phyloP scores from a whole-genome alignment of 2,888 invertebrate genomes.

The Schrankia costaestrigalis region DNA sequence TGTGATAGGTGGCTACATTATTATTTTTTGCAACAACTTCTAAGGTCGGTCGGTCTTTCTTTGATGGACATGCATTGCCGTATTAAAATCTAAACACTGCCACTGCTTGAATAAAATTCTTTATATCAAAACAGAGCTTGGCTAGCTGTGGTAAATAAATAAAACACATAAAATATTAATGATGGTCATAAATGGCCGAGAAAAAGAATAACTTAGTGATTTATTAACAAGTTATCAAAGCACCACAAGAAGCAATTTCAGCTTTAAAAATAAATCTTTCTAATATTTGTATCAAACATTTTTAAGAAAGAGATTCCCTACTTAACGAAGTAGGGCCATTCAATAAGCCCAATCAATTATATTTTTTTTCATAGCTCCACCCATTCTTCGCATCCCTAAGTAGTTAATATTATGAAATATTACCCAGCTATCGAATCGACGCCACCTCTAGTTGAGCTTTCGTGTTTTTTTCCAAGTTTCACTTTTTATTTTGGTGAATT shows the following conservation, averaged over 20 bases:
- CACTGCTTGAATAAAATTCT: no score
- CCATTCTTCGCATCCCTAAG: slow-evolving; percentile 69
- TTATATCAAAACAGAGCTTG: neutral
- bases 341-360: slow-evolving; percentile 58
- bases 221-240: neutral
- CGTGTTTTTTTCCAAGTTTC: slow-evolving; percentile 49
- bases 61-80: no score
- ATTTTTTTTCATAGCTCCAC: slow-evolving; percentile 57
- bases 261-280: neutral
- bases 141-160: slow-evolving; percentile 1
- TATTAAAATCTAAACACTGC: no score
- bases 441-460: slow-evolving; percentile 39
- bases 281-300: slow-evolving; percentile 12
- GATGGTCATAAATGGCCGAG: slow-evolving; percentile 8
- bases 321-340: slow-evolving; percentile 41
- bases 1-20: slow-evolving; percentile 52
- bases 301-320: slow-evolving; percentile 33
- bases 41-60: neutral
- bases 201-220: slow-evolving; percentile 5
- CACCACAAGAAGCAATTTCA: no score
- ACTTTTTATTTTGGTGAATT: slow-evolving; percentile 65
- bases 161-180: slow-evolving; percentile 18
- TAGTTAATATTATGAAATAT: slow-evolving; percentile 78
- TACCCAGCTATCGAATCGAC: slow-evolving; percentile 56
- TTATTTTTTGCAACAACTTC: slow-evolving; percentile 25